A percentile compares a stretch with the other conserved stretches of the same genome.
Evolutionary conservation across 2,888 invertebrate genomes (phyloP).

Genomic region (Eristalis pertinax): DNA sequence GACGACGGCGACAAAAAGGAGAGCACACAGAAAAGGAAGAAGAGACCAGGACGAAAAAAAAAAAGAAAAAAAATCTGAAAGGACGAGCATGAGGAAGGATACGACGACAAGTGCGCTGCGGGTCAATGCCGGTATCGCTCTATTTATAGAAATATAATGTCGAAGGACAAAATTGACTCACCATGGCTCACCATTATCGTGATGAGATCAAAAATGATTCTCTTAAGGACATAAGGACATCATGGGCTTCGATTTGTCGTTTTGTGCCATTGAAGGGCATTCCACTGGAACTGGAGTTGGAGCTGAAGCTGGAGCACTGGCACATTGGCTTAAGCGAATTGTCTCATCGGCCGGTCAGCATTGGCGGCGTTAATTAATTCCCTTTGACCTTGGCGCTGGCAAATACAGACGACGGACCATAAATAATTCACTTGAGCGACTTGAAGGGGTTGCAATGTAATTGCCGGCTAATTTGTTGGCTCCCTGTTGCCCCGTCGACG

Average conservation of each 20-base stretch:
- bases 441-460: not conserved
- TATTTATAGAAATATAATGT: conserved; percentile 61
- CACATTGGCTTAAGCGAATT: not conserved
- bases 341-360: too few species aligned
- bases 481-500: not conserved
- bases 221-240: conserved; percentile 42
- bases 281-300: too few species aligned
- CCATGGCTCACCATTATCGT: conserved; percentile 22
- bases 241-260: conserved; percentile 40
- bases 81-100: not conserved
- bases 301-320: too few species aligned
- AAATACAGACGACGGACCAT: not conserved
- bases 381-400: not conserved
- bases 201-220: conserved; percentile 45
- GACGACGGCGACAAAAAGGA: not conserved
- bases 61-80: not conserved
- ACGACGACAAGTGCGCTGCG: conserved; percentile 23
- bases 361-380: not conserved
- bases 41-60: too few species aligned
- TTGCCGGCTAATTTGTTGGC: conserved; percentile 4
- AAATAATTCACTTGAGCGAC: not conserved
- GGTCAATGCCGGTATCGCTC: conserved; percentile 43
- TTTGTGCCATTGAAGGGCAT: not conserved
- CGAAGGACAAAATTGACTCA: conserved; percentile 60
- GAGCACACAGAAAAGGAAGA: not conserved